Evolutionary conservation across 1,140 invertebrate species (phyloP).

Genomic region (Sogatella furcifera): DNA sequence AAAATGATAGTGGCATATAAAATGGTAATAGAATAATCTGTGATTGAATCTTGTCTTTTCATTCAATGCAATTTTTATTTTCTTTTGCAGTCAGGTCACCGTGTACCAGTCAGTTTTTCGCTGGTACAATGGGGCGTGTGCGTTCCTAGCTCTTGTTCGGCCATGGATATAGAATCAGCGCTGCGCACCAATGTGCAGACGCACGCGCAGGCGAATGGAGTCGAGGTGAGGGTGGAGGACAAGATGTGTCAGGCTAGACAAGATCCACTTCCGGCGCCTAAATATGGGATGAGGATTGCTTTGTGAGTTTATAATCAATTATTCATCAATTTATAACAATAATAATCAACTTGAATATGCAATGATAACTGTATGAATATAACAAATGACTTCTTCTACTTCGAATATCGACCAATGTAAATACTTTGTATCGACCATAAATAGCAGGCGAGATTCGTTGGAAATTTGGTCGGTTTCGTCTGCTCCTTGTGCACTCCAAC

Average conservation of each 20-base stretch:
- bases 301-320: background rate
- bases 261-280: background rate
- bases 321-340: too few relatives aligned
- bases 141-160: conserved; percentile 46
- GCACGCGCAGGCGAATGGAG: background rate
- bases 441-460: too few relatives aligned
- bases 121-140: conserved; percentile 57
- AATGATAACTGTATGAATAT: too few relatives aligned
- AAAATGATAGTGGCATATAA: too few relatives aligned
- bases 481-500: too few relatives aligned
- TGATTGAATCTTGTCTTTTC: too few relatives aligned
- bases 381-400: too few relatives aligned
- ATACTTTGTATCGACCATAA: too few relatives aligned
- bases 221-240: background rate
- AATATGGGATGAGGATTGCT: background rate
- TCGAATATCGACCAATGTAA: too few relatives aligned
- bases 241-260: background rate
- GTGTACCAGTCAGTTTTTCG: conserved; percentile 49
- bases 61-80: background rate
- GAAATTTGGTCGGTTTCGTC: too few relatives aligned
- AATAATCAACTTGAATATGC: too few relatives aligned
- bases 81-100: conserved; percentile 46
- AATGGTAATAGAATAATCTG: too few relatives aligned
- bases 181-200: background rate
- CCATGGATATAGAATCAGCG: background rate